These are phyloP conservation scores for Corbicula japonica DNA, from an alignment of 2,888 invertebrate genomes.

Conservation along the genomic window DNA sequence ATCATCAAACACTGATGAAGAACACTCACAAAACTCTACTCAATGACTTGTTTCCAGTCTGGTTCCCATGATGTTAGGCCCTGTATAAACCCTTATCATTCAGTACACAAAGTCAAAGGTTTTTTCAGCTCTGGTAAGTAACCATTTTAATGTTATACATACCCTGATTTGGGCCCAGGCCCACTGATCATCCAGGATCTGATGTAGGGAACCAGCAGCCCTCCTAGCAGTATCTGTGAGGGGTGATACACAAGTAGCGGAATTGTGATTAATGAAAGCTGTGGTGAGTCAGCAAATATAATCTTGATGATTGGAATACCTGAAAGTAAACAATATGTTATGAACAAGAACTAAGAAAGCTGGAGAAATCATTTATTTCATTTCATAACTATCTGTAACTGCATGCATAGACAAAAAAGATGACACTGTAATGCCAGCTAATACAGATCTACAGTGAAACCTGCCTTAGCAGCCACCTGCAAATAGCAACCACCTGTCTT, in stretches of 20 bases:
- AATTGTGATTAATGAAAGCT: slow-evolving; percentile 80
- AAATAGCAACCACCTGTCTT: too few relatives aligned
- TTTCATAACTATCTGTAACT: too few relatives aligned
- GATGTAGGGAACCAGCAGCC: slow-evolving; percentile 76
- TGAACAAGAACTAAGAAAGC: too few relatives aligned
- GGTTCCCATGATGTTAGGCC: too few relatives aligned
- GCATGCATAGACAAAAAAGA: too few relatives aligned
- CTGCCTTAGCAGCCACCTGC: too few relatives aligned
- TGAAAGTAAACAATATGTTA: slow-evolving; percentile 52
- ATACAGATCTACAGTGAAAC: too few relatives aligned
- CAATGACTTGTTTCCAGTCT: too few relatives aligned
- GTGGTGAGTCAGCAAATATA: slow-evolving; percentile 79
- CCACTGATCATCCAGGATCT: slow-evolving; percentile 73
- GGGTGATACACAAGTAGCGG: slow-evolving; percentile 85
- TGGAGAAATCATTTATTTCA: too few relatives aligned
- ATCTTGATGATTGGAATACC: slow-evolving; percentile 85
- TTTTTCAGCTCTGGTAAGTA: neutral
- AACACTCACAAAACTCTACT: too few relatives aligned
- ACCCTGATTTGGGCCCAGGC: slow-evolving; percentile 29
- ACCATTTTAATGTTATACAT: slow-evolving; percentile 8
- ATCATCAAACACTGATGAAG: too few relatives aligned
- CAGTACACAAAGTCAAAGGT: neutral
- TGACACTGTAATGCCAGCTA: too few relatives aligned
- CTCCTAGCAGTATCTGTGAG: slow-evolving; percentile 83
- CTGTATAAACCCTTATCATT: neutral